phyloP scores from a whole-genome alignment of 2,113 vertebrate genomes.

The Datnioides undecimradiatus region DNA sequence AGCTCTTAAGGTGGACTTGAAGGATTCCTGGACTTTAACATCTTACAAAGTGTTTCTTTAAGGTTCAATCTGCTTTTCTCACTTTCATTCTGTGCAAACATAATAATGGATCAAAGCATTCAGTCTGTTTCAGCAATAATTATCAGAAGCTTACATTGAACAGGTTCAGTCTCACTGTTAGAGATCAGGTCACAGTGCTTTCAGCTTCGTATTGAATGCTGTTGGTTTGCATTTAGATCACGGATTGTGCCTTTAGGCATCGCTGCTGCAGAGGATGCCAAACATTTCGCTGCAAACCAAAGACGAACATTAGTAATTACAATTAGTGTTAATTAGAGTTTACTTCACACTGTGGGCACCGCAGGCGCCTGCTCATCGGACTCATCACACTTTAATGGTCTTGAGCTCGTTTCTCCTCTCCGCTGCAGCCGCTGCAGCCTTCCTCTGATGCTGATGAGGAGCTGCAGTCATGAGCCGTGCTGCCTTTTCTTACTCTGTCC shows the following conservation, averaged over 20 bases:
- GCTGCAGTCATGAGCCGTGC: constrained; percentile 29
- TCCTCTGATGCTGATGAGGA: no score
- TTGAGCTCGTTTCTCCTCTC: no score
- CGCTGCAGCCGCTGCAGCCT: no score
- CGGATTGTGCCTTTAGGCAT: constrained; percentile 39
- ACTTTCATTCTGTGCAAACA: constrained; percentile 2
- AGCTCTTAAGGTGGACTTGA: not conserved
- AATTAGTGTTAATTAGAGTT: no score
- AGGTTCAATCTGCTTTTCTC: not conserved
- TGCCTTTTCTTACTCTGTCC: constrained; percentile 47
- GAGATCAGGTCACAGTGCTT: no score
- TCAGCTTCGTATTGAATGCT: no score
- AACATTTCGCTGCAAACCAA: constrained; percentile 27
- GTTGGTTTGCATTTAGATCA: constrained; percentile 13
- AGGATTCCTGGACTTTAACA: not conserved
- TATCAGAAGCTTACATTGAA: no score
- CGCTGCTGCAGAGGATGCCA: not conserved
- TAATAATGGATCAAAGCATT: not conserved
- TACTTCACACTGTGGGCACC: no score
- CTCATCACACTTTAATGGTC: no score
- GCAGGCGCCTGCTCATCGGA: no score
- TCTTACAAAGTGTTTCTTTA: not conserved
- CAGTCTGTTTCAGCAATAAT: no score
- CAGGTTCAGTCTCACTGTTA: no score
- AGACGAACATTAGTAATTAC: not conserved